Conservation (phyloP, 2,113 vertebrate genomes). For the Psittacara wagleri region DNA sequence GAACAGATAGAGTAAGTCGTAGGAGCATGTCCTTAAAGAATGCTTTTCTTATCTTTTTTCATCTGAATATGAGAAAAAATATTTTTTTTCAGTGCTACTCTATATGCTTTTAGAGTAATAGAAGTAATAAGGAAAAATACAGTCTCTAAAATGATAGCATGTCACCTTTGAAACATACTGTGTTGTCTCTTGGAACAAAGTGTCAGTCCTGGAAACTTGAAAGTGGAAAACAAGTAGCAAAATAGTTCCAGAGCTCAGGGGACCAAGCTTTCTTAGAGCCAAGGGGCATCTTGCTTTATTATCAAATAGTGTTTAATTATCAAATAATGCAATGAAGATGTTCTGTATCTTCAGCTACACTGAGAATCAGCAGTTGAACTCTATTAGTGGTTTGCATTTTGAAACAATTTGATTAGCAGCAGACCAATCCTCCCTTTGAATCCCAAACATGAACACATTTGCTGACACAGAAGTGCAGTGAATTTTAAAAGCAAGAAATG, state of each 20-base stretch:
- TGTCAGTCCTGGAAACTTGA: not conserved
- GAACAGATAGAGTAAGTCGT: not conserved
- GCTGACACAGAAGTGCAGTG: not conserved
- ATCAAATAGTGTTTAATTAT: not conserved
- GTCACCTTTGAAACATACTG: not conserved
- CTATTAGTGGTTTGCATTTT: not conserved
- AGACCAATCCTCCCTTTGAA: not conserved
- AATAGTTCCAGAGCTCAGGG: not conserved
- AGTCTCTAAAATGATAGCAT: not conserved
- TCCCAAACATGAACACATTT: not conserved
- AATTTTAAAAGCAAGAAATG: slow-evolving; percentile 16
- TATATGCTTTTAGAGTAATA: not conserved
- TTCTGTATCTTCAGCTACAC: not conserved
- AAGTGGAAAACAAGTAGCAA: not conserved
- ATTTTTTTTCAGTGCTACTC: not conserved
- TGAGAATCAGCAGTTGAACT: not conserved
- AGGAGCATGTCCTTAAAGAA: not conserved
- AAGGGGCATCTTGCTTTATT: not conserved
- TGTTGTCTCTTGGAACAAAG: not conserved
- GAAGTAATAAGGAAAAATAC: not conserved
- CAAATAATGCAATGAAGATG: not conserved
- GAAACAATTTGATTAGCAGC: not conserved
- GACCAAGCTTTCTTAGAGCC: not conserved
- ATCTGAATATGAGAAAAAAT: not conserved
- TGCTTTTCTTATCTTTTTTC: not conserved